Evolutionary conservation across 2,888 invertebrate species (phyloP), one percentile per base, ranked within the genome.

Genomic region (Mamestra brassicae): DNA sequence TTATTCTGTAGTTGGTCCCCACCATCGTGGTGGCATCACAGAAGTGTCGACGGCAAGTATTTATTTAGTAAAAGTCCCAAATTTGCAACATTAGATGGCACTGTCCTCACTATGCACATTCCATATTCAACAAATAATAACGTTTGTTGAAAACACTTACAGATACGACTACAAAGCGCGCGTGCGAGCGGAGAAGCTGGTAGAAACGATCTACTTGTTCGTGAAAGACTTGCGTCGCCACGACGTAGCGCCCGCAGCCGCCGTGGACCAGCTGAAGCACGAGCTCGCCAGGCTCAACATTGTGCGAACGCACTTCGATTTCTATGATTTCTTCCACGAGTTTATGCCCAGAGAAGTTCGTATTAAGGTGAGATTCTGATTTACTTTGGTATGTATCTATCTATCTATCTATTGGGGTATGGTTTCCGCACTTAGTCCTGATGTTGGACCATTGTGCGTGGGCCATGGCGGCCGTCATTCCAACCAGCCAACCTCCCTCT

Each of bases 161-260:
- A 96, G 96, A 77, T 96, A 96, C 85, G 91, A 94, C 76, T 96
- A 96, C 91, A 94, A 92, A 84, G 93, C 96, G 0, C 93, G 96
- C 8, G 87, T 96, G 0, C 91, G 95, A 13, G 93, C 96, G 0
- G 96, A 96, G 71, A 93, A 93, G 63, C 83, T 96, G 2, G 94
- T 95, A 0, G 91, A 93, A 36, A 87, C 80, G 0, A 80, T 96
- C 45, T 94, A 94, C 88, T 69, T 91, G 13, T 95, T 95, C 87
- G 81, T 89, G 0, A 92, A 92, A 10, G 89, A 91, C 0, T 38
- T 91, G 0, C 90, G 91, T 0, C 86, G 93, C 0, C 87, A 78
- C 5, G 70, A 84, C 3, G 85, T 84, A 0, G 95, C 94, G 0
- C 85, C 92, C 0, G 3, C 78, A 0, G 88, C 85, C 36, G 83